A percentile compares a stretch with the other conserved stretches of the same genome.
These are phyloP conservation scores for Clinocottus analis DNA, from an alignment of 2,113 vertebrate genomes.

Conservation along the genomic window DNA sequence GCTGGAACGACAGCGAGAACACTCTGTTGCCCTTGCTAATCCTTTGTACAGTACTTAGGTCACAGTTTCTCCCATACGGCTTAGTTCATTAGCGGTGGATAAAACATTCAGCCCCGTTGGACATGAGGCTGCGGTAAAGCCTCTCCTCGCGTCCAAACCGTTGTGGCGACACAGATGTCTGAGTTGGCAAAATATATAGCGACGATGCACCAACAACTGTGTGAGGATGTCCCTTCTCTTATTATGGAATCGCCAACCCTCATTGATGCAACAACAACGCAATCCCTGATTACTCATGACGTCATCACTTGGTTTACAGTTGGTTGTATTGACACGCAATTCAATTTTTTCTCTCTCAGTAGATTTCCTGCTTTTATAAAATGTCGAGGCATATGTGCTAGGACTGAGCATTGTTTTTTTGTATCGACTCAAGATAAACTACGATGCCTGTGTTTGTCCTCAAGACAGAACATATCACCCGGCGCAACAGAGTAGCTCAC, in stretches of 20 bases:
- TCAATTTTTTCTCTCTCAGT: conserved; percentile 11
- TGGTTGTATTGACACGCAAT: conserved; percentile 8
- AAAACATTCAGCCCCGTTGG: conserved; percentile 35
- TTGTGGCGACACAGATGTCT: background rate
- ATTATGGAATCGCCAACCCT: conserved; percentile 30
- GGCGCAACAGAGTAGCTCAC: background rate
- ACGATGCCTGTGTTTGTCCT: background rate
- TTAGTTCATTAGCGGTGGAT: conserved; percentile 58
- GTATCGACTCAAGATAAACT: background rate
- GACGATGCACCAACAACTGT: background rate
- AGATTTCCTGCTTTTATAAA: conserved; percentile 4
- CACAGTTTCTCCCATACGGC: conserved; percentile 27
- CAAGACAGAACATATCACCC: background rate
- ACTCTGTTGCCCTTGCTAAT: conserved; percentile 34
- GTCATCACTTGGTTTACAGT: conserved; percentile 54
- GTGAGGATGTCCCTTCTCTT: conserved; percentile 23
- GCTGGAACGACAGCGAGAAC: background rate
- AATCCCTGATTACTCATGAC: conserved; percentile 68
- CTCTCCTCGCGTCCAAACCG: background rate
- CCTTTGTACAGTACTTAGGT: conserved; percentile 42
- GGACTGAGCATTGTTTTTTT: background rate
- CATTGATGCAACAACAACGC: conserved; percentile 21
- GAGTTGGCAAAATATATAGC: conserved; percentile 11
- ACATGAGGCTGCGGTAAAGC: conserved; percentile 33
- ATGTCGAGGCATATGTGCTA: background rate